A percentile compares a stretch with the other conserved stretches of the same genome.
These are phyloP conservation scores for Biston betularia DNA, from an alignment of 2,888 invertebrate species.

Conservation along the genomic window DNA sequence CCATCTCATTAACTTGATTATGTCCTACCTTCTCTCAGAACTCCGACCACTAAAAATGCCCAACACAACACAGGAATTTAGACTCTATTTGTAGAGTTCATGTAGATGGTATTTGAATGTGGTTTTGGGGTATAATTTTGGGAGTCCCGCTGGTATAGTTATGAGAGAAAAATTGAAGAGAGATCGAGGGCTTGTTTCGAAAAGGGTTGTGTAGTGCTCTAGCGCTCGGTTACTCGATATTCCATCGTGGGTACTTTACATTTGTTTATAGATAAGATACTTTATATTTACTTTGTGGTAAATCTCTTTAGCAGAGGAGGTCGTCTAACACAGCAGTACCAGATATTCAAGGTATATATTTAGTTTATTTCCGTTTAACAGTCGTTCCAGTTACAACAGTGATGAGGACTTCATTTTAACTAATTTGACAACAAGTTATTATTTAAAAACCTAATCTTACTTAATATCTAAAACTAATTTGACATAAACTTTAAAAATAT, in stretches of 20 bases:
- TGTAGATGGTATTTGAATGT: conserved; percentile 39
- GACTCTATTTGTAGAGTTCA: conserved; percentile 26
- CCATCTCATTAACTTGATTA: conserved; percentile 71
- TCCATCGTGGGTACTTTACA: conserved; percentile 1
- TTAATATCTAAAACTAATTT: no score
- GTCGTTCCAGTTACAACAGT: no score
- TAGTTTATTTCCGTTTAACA: no score
- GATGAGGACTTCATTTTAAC: no score
- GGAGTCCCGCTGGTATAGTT: conserved; percentile 54
- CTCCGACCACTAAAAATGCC: conserved; percentile 32
- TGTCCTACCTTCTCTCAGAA: conserved; percentile 56
- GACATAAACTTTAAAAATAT: no score
- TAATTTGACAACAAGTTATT: no score
- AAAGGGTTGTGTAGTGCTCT: conserved; percentile 41
- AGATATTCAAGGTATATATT: no score
- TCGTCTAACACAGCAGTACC: no score
- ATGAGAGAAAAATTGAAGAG: conserved; percentile 60
- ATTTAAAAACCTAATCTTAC: no score
- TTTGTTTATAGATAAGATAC: neutral
- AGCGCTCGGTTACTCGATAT: conserved; percentile 23
- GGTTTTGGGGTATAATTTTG: conserved; percentile 47
- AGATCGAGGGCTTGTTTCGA: conserved; percentile 48
- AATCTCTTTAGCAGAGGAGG: no score
- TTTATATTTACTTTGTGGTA: no score
- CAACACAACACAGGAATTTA: conserved; percentile 20